Evolutionary conservation across 2,797 vertebrate genomes (phyloP).

Genomic region (Lutra lutra): DNA sequence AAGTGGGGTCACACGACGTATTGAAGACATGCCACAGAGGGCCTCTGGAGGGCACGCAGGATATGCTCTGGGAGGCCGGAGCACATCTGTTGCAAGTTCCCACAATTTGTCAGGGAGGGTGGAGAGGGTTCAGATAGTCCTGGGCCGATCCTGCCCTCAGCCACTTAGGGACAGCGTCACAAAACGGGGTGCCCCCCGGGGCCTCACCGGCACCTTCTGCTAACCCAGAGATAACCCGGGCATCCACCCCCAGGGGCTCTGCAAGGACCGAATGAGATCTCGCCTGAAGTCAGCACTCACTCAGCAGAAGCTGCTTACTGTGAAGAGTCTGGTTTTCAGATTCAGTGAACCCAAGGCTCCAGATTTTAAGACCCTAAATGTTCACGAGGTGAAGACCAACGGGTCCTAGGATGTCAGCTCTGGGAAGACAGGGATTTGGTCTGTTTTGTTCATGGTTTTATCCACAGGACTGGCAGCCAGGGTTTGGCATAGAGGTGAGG

Average conservation of each 20-base stretch:
- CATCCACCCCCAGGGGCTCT: too few relatives aligned
- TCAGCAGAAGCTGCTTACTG: accelerated
- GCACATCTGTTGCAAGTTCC: accelerated
- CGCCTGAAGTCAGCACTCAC: accelerated
- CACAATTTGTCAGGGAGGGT: not conserved
- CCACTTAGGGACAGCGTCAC: accelerated
- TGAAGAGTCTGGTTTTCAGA: not conserved
- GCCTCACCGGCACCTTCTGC: not conserved
- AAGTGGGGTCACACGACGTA: not conserved
- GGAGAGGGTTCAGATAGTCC: not conserved
- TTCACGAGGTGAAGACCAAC: not conserved
- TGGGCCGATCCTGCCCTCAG: not conserved
- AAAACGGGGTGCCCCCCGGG: not conserved
- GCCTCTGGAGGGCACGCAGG: accelerated
- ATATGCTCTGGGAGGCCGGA: accelerated
- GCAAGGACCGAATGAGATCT: accelerated
- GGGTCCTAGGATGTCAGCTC: not conserved
- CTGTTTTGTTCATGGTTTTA: not conserved
- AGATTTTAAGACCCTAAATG: not conserved
- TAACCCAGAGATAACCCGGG: not conserved
- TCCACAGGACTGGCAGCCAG: not conserved
- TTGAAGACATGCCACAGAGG: not conserved
- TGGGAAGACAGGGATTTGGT: not conserved
- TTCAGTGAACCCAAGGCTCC: not conserved
- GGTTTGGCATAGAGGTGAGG: not conserved